phyloP scores from a whole-genome alignment of 2,888 invertebrate genomes.

The Hyposoter didymator region DNA sequence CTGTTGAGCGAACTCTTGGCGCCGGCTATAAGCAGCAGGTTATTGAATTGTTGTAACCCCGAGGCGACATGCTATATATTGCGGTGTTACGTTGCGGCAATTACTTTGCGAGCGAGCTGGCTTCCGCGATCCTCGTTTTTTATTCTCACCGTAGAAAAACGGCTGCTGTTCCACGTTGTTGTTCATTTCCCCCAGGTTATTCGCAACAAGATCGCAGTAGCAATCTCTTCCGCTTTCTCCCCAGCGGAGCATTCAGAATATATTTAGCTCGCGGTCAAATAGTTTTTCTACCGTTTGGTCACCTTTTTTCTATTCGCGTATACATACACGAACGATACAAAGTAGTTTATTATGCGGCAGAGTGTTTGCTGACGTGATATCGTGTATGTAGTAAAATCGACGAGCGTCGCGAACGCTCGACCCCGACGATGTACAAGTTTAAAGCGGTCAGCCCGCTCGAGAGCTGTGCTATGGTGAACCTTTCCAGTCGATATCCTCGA shows the following conservation, averaged over 20 bases:
- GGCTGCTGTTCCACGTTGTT: neutral
- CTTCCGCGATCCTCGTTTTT: neutral
- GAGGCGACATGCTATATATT: neutral
- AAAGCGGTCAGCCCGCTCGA: slow-evolving; percentile 9
- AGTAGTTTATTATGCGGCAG: neutral
- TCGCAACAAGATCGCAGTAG: neutral
- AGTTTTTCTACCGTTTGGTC: neutral
- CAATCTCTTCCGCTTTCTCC: neutral
- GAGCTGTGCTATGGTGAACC: slow-evolving; percentile 53
- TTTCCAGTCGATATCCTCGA: slow-evolving; percentile 64
- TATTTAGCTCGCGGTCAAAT: neutral
- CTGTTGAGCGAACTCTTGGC: neutral
- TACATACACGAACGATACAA: neutral
- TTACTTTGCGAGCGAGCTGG: neutral
- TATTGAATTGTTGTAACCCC: slow-evolving; percentile 4
- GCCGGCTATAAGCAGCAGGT: neutral
- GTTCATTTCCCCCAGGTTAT: neutral
- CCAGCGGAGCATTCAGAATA: neutral
- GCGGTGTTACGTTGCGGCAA: neutral
- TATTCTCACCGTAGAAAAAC: neutral
- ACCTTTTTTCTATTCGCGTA: neutral
- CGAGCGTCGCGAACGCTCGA: slow-evolving; percentile 16
- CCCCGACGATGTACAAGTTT: slow-evolving; percentile 13
- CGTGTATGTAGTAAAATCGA: slow-evolving; percentile 7
- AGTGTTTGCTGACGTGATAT: neutral